These are phyloP conservation scores for Leucania comma DNA, from an alignment of 2,888 invertebrate species.

Conservation along the genomic window DNA sequence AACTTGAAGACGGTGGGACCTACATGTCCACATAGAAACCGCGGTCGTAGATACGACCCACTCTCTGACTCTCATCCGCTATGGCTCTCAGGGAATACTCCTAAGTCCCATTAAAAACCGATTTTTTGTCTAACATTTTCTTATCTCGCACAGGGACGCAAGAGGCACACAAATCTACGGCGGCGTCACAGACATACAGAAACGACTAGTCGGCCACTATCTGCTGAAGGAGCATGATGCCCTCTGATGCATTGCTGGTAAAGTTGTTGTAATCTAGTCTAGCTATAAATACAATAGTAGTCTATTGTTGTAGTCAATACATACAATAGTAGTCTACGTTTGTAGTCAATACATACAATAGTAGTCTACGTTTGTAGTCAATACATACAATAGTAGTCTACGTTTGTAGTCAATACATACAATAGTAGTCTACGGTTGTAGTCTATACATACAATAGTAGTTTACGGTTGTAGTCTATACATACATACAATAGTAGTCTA, in stretches of 20 bases:
- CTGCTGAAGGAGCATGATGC: slow-evolving; percentile 92
- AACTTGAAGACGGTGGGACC: too few species aligned
- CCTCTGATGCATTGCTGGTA: slow-evolving; percentile 70
- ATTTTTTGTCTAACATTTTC: not conserved
- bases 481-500: not conserved
- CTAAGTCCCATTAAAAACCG: too few species aligned
- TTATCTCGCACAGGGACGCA: slow-evolving; percentile 90
- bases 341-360: not conserved
- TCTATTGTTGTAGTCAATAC: not conserved
- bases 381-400: slow-evolving; percentile 5
- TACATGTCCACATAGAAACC: too few species aligned
- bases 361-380: not conserved
- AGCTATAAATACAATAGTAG: slow-evolving; percentile 3
- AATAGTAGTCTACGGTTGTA: not conserved
- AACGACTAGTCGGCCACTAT: slow-evolving; percentile 92
- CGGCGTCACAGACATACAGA: slow-evolving; percentile 95
- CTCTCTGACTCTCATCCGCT: too few species aligned
- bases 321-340: not conserved
- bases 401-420: not conserved
- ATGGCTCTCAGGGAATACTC: too few species aligned
- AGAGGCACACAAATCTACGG: slow-evolving; percentile 95
- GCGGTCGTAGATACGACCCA: too few species aligned
- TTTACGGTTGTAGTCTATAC: not conserved
- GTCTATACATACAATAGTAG: not conserved
- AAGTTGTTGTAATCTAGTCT: slow-evolving; percentile 53